Base-by-base conservation (phyloP, 1,140 invertebrate species). In the Zeugodacus cucurbitae region DNA sequence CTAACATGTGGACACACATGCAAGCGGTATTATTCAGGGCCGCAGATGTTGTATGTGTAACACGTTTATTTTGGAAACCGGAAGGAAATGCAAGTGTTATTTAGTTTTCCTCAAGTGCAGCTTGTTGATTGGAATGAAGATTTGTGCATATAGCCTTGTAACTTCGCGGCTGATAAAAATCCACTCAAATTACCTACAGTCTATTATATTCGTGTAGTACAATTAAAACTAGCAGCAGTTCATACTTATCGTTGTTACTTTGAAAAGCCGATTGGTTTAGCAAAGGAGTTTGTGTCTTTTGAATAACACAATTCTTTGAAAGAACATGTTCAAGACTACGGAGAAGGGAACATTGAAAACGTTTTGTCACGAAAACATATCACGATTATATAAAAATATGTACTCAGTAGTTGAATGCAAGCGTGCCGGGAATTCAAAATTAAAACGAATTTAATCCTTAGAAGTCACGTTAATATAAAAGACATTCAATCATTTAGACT, bases 51-150 rank as follows among this genome's bases (percentile, higher is more conserved):
- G 57, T 58, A 58, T 57, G 57, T 37, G 34, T 86, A 26, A 44
- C 54, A 86, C 57, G 48, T 58, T 32, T 59, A 32, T 58, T n/a
- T 58, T 86, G 7, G 57, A 29, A 86, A 86, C 85, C 85, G 85
- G 85, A 86, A 86, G 85, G 85, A 86, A 86, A 54, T 86, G 85
- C 54, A 57, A 86, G 85, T 86, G 85, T 58, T 86, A 86, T 86
- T 86, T 59, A 54, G 82, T 74, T 37, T 74, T 22, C 62, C 22
- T 22, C 17, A 74, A 74, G 67, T 74, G 32, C 34, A n/a, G 67
- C 22, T 41, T 37, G 58, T 41, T 74, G 34, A 37, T 32, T 37
- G 67, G 67, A 37, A 37, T 37, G 32, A 22, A 41, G 67, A 34
- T 22, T 34, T 41, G 6, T 20, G 67, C 2, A 4, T 26, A 10